Conservation (phyloP, 2,113 vertebrate genomes). For the Tichodroma muraria region DNA sequence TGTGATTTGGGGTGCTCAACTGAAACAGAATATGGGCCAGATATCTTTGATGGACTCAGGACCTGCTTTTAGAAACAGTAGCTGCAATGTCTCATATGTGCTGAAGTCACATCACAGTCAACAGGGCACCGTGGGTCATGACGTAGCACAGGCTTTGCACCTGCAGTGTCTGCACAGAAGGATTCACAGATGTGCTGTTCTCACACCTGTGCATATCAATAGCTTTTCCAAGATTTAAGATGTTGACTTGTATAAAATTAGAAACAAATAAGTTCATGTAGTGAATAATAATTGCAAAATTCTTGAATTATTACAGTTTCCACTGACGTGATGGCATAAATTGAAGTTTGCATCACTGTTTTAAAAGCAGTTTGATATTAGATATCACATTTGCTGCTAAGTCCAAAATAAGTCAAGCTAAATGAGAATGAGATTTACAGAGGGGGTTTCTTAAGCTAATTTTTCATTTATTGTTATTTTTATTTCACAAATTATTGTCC, state of each 20-base stretch:
- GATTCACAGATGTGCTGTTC: background rate
- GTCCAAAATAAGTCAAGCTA: background rate
- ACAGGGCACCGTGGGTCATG: background rate
- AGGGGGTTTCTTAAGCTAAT: background rate
- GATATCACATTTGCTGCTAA: background rate
- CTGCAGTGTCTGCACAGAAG: background rate
- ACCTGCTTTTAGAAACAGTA: conserved; percentile 2
- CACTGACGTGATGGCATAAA: background rate
- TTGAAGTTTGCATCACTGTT: background rate
- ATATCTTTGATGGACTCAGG: background rate
- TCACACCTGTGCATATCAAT: background rate
- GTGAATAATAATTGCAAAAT: background rate
- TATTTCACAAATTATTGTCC: background rate
- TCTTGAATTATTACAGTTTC: background rate
- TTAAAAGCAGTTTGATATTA: background rate
- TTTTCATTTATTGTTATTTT: background rate
- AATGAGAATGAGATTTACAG: background rate
- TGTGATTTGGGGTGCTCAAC: background rate
- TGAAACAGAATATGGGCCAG: conserved; percentile 25
- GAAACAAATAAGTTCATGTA: background rate
- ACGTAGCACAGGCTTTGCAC: background rate
- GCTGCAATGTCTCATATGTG: background rate
- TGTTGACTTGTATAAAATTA: background rate
- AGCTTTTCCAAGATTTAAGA: background rate
- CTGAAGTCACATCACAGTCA: background rate